Base-by-base conservation (phyloP, 1,140 invertebrate species). In the Polypedilum vanderplanki region DNA sequence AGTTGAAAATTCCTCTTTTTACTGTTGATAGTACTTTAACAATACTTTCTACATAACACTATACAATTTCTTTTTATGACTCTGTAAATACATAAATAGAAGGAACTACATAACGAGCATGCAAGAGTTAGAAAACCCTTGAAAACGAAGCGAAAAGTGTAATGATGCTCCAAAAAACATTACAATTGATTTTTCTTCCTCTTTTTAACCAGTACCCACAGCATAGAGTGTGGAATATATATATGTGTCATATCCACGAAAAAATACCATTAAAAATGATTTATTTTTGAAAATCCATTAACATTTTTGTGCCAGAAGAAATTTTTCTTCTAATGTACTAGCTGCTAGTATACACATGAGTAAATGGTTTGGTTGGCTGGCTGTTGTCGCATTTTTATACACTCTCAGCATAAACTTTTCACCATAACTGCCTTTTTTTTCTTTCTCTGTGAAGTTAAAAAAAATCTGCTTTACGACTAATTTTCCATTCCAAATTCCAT, bases 191-290 rank as follows among this genome's bases (percentile, higher is more conserved):
- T 57, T 46, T 57, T n/a, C n/a, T 57, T 57, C 46, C 46, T 15
- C n/a, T 12, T 33, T 33, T 33, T 5, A 33, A 33, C 24, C 24
- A 33, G 24, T 33, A 33, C 24, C 24, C 24, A 15, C 9, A 46
- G 7, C 1, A 46, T 46, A 46, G 40, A 41, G 40, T 41, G 10
- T 65, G 4, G 64, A 67, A n/a, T 18, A 67, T 18, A n/a, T 57
- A 57, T 57, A 22, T 70, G 20, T 70, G 65, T 70, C 65, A 70
- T 70, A 70, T 70, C 10, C 65, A 70, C 17, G 65, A 70, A 22
- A 57, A 57, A 22, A 70, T 20, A 70, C 65, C 65, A 70, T 70
- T 70, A 70, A 70, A 70, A 70, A 70, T 70, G 65, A 70, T 70
- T 70, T 70, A 70, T 70, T 9, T 22, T 70, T 18, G 17, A 18